Conservation (phyloP, 2,797 vertebrate genomes). For the Eidolon dupreanum region DNA sequence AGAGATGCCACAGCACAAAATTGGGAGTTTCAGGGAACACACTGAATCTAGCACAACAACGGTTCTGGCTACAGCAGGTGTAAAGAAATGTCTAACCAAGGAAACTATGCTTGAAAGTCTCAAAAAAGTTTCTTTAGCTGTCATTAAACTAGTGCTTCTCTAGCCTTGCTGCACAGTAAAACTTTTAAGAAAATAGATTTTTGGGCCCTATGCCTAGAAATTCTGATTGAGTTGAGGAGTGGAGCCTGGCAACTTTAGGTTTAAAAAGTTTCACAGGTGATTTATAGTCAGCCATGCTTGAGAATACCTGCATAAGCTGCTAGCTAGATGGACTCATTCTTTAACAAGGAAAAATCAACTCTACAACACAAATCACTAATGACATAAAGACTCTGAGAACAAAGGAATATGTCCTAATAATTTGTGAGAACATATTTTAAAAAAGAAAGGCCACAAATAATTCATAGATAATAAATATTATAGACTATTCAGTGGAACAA, state of each 20-base stretch:
- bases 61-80: neutral
- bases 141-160: neutral
- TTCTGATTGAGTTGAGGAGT: neutral
- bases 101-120: neutral
- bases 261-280: neutral
- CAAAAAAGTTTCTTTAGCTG: slow-evolving; percentile 5
- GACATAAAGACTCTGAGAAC: slow-evolving; percentile 2
- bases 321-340: neutral
- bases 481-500: neutral
- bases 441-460: neutral
- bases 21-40: neutral
- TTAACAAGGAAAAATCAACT: slow-evolving; percentile 4
- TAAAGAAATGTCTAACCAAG: neutral
- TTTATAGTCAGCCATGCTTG: neutral
- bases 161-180: neutral
- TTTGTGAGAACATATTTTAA: slow-evolving; percentile 48
- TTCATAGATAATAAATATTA: neutral
- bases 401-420: neutral
- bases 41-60: neutral
- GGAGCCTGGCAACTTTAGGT: neutral
- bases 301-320: neutral
- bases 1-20: slow-evolving; percentile 8
- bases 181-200: slow-evolving; percentile 23
- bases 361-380: neutral
- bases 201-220: neutral